Percentiles rank a stretch among this genome's conserved stretches.
These are phyloP conservation scores for Lasioglossum figueresi DNA, from an alignment of 2,888 invertebrate genomes.

Conservation along the genomic window DNA sequence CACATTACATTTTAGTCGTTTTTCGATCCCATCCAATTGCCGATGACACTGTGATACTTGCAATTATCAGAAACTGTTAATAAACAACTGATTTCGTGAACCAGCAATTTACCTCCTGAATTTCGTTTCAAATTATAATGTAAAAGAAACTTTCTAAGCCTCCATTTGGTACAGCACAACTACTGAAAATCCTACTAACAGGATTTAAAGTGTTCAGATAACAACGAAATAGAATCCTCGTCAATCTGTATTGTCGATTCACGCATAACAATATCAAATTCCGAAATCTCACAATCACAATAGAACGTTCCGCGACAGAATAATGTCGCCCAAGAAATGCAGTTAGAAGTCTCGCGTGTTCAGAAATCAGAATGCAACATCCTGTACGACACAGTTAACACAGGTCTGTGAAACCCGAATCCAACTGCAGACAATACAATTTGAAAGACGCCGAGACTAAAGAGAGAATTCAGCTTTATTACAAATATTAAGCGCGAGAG, in stretches of 20 bases:
- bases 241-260: neutral
- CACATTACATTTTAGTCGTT: neutral
- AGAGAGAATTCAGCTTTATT: neutral
- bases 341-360: neutral
- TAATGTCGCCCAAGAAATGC: neutral
- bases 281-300: neutral
- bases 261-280: neutral
- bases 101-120: neutral
- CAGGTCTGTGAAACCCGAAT: neutral
- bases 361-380: neutral
- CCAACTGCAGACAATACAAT: neutral
- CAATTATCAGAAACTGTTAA: neutral
- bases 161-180: neutral
- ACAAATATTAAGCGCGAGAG: neutral
- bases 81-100: neutral
- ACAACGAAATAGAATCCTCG: neutral
- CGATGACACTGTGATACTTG: neutral
- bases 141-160: neutral
- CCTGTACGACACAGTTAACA: neutral
- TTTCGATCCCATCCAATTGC: neutral
- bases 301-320: neutral
- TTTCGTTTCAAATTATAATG: neutral
- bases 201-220: neutral
- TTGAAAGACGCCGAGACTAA: neutral
- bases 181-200: neutral